phyloP scores from a whole-genome alignment of 2,113 vertebrate genomes.

The Corvus cornix region DNA sequence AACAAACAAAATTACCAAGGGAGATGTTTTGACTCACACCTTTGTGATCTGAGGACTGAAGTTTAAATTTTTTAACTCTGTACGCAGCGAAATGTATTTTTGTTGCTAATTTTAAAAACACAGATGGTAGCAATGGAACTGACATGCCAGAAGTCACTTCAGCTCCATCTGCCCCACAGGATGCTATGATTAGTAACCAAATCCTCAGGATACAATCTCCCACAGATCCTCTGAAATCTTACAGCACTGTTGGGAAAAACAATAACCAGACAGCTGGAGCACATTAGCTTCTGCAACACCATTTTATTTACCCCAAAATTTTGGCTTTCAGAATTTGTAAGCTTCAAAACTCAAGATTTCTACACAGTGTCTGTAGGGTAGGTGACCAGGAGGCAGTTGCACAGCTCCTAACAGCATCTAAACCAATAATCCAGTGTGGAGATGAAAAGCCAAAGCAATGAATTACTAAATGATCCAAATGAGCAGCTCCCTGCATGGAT shows the following conservation, averaged over 20 bases:
- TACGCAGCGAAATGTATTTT: not conserved
- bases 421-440: not conserved
- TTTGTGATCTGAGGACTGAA: not conserved
- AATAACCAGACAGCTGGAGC: slow-evolving; percentile 25
- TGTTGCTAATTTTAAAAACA: not conserved
- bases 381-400: not conserved
- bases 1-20: not conserved
- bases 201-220: slow-evolving; percentile 4
- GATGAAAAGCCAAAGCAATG: not conserved
- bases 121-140: not conserved
- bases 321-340: not conserved
- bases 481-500: not conserved
- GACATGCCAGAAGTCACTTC: not conserved
- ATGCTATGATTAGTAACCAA: slow-evolving; percentile 1
- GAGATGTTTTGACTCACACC: not conserved
- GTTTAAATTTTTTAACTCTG: not conserved
- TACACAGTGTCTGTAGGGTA: not conserved
- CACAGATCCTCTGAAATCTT: slow-evolving; percentile 20
- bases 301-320: not conserved
- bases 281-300: slow-evolving; percentile 16
- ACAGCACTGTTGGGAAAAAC: not conserved
- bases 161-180: not conserved
- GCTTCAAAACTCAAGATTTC: not conserved
- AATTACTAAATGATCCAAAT: not conserved
- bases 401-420: not conserved